A percentile compares a stretch with the other conserved stretches of the same genome.
phyloP scores from a whole-genome alignment of 2,113 vertebrate genomes.

The Seriola aureovittata region DNA sequence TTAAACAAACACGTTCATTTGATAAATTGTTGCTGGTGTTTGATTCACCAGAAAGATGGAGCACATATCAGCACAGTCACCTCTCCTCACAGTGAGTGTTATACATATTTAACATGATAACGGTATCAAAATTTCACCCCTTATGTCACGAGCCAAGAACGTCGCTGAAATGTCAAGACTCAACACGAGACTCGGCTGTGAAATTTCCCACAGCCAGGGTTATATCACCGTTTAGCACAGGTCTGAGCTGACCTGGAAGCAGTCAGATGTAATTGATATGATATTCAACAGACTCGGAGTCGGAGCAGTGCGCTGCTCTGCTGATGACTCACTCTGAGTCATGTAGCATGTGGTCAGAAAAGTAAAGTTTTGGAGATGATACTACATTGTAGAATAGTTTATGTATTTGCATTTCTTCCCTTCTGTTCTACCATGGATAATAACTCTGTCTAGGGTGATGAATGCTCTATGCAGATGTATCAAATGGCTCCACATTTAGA shows the following conservation, averaged over 20 bases:
- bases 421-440: slow-evolving; percentile 36
- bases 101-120: slow-evolving; percentile 3
- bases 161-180: slow-evolving; percentile 42
- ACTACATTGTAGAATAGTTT: slow-evolving; percentile 26
- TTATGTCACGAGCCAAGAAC: slow-evolving; percentile 49
- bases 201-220: slow-evolving; percentile 1
- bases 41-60: background rate
- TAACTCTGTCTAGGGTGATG: slow-evolving; percentile 47
- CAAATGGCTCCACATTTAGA: slow-evolving; percentile 32
- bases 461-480: slow-evolving; percentile 47
- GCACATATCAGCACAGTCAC: background rate
- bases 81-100: slow-evolving; percentile 5
- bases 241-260: slow-evolving; percentile 16
- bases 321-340: slow-evolving; percentile 57
- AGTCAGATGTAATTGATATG: slow-evolving; percentile 5
- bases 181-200: slow-evolving; percentile 23
- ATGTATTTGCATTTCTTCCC: slow-evolving; percentile 46
- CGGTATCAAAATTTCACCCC: background rate
- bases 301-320: slow-evolving; percentile 24
- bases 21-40: background rate
- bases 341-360: slow-evolving; percentile 24
- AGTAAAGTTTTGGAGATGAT: slow-evolving; percentile 34
- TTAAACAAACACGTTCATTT: slow-evolving; percentile 7
- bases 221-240: background rate
- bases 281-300: slow-evolving; percentile 21